Base-by-base conservation (phyloP, 2,888 invertebrate genomes). In the Hedychridium roseum region DNA sequence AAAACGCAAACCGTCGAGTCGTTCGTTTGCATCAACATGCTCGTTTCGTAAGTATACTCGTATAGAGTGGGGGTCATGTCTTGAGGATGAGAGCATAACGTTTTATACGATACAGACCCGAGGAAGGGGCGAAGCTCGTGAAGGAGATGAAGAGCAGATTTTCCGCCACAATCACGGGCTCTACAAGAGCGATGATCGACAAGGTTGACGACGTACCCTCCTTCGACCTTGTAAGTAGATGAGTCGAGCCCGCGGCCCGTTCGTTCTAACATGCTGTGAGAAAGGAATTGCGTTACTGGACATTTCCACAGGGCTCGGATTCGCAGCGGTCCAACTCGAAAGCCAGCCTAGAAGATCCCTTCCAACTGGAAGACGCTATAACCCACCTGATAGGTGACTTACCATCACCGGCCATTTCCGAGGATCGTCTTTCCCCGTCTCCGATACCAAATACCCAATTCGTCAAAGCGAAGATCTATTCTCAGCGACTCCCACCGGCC, bases 21-120 rank as follows among this genome's bases (percentile, higher is more conserved):
- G 53, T 93, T 94, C 79, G 88, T 93, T 27, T 94, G 94, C 79
- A 85, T 94, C 44, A 94, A 94, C 74, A 89, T 89, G 49, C 82
- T 91, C 43, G 82, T 89, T 14, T 68, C 80, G 82, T 82, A 73
- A 80, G 81, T 79, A 52, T 14, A 28, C 9, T 14, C 27, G 38
- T 16, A 2, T 2, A 7, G 9, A 23, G 23, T 23, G 9, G 5
- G 17, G 6, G 11, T 36, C 12, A 12, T n/a, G 7, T 9, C 4
- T 9, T 12, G 7, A 21, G 2, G 3, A n/a, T 7, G 2, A 23
- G 18, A 11, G 17, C 11, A 12, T 18, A 2, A 11, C 48, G 14
- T 49, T 18, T 9, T 9, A 6, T 5, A 6, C 12, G 6, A 43
- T 42, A 7, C 56, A 85, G 87, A 54, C 86, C 88, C 48, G 86